Conservation (phyloP, 1,140 invertebrate genomes). For the Drosophila auraria region DNA sequence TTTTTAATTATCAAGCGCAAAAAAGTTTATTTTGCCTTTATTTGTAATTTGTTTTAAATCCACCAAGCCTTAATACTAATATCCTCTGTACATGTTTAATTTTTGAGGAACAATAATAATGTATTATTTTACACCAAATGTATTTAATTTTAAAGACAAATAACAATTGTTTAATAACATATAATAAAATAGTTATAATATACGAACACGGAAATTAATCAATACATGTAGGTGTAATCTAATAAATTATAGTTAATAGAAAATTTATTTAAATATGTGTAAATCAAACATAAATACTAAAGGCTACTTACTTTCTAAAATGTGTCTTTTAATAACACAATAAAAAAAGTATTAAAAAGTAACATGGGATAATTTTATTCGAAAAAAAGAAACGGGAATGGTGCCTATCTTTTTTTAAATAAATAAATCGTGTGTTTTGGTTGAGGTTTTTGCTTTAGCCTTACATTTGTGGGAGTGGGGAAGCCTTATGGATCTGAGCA, state of each 20-base stretch:
- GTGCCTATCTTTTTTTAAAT: no score
- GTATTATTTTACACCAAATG: neutral
- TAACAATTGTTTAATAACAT: constrained; percentile 37
- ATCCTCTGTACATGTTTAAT: neutral
- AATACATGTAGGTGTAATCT: constrained; percentile 54
- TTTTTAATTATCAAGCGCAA: neutral
- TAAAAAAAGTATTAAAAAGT: constrained; percentile 43
- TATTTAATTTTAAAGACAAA: constrained; percentile 13
- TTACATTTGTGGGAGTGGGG: neutral
- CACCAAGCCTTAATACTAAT: constrained; percentile 24
- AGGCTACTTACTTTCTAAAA: constrained; percentile 49
- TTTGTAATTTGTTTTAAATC: neutral
- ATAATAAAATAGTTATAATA: constrained; percentile 47
- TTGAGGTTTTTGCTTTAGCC: neutral
- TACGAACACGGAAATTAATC: constrained; percentile 44
- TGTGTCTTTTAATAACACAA: constrained; percentile 50
- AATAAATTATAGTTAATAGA: constrained; percentile 54
- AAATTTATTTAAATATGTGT: constrained; percentile 48
- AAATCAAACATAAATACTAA: constrained; percentile 51
- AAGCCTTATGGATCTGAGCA: neutral
- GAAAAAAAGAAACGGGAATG: neutral
- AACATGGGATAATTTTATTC: neutral
- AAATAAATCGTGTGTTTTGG: no score
- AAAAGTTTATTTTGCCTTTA: neutral
- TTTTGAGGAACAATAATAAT: constrained; percentile 1